phyloP scores from a whole-genome alignment of 23 tunicate species.

The Oikopleura vanhoeffeni region DNA sequence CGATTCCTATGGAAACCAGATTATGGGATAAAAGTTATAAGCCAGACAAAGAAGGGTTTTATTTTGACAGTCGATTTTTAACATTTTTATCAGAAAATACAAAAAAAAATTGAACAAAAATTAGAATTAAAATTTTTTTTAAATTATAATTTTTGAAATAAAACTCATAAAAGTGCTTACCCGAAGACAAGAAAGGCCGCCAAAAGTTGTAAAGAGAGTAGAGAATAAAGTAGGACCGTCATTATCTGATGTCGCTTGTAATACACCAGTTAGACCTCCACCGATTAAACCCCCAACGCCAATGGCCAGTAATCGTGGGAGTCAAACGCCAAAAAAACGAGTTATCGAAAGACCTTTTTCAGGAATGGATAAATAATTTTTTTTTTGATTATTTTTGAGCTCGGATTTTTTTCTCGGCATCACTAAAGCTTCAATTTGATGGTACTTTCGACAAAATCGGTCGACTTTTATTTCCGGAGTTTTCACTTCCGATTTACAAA shows the following conservation, averaged over 20 bases:
- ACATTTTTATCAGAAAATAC: not conserved
- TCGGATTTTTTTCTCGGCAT: too few species aligned
- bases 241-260: not conserved
- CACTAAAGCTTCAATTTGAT: too few species aligned
- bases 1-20: conserved; percentile 17
- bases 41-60: conserved; percentile 13
- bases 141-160: too few species aligned
- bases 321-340: not conserved
- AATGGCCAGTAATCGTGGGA: not conserved
- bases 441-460: too few species aligned
- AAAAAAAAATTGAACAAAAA: conserved; percentile 13
- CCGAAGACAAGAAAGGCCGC: conserved; percentile 8
- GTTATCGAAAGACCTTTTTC: conserved; percentile 13
- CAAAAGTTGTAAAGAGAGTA: conserved; percentile 16
- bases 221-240: conserved; percentile 35
- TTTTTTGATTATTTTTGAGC: too few species aligned
- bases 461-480: too few species aligned
- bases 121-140: too few species aligned
- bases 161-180: too few species aligned
- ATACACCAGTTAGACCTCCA: not conserved
- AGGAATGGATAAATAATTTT: too few species aligned
- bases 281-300: not conserved
- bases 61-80: not conserved
- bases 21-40: not conserved
- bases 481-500: too few species aligned